Evolutionary conservation across 2,797 vertebrate genomes (phyloP).

Genomic region (Amphiprion clarkii): DNA sequence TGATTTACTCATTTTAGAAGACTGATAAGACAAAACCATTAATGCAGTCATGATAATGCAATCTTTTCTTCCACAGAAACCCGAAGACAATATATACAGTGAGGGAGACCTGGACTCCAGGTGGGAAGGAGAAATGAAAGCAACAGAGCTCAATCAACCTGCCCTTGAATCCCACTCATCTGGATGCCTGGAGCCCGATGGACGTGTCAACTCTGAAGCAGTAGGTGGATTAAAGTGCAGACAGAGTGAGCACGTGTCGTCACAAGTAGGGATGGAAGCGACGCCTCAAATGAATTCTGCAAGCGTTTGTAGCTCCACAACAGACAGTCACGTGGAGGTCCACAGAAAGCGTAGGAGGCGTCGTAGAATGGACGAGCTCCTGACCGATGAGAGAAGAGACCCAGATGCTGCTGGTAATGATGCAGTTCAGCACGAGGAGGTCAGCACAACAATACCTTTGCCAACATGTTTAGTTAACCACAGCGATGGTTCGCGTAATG

Average conservation of each 20-base stretch:
- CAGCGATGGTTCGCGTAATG: conserved; percentile 26
- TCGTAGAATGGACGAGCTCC: conserved; percentile 39
- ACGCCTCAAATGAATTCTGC: conserved; percentile 11
- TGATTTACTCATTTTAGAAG: not conserved
- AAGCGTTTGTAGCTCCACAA: conserved; percentile 45
- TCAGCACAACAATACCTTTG: conserved; percentile 39
- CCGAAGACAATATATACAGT: conserved; percentile 34
- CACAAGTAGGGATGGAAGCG: conserved; percentile 44
- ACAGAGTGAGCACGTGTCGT: not conserved
- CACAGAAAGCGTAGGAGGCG: conserved; percentile 63
- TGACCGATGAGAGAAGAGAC: conserved; percentile 3
- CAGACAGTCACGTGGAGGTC: conserved; percentile 22
- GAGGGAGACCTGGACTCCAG: conserved; percentile 47
- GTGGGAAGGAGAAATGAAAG: conserved; percentile 51
- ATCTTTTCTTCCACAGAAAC: conserved; percentile 43
- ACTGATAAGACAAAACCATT: not conserved
- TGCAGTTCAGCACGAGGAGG: conserved; percentile 48
- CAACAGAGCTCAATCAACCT: conserved; percentile 13
- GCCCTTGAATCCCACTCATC: conserved; percentile 38
- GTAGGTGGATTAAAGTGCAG: conserved; percentile 8
- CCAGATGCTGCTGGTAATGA: conserved; percentile 1
- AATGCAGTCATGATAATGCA: not conserved
- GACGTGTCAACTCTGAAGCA: conserved; percentile 22
- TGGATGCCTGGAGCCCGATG: conserved; percentile 14
- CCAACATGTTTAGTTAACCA: conserved; percentile 39